Conservation (phyloP, 2,113 vertebrate genomes). For the Crotalus helleri region DNA sequence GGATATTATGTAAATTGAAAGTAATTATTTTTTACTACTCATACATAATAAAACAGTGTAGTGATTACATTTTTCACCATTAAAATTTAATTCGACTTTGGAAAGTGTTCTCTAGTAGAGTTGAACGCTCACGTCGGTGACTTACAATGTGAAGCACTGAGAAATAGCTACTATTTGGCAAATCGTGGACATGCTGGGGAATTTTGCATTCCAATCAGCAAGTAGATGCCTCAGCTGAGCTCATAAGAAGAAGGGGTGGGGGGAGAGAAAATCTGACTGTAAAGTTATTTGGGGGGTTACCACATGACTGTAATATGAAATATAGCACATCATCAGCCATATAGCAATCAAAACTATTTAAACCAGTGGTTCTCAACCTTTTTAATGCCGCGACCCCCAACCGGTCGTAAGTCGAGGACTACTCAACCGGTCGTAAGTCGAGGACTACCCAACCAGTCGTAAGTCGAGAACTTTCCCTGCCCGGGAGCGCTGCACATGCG, state of each 20-base stretch:
- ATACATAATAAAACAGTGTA: conserved; percentile 50
- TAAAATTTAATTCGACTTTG: conserved; percentile 53
- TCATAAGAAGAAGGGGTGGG: background rate
- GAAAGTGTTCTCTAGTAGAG: conserved; percentile 50
- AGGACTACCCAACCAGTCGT: too few relatives aligned
- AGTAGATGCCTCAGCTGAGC: background rate
- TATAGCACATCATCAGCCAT: background rate
- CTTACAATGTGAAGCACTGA: conserved; percentile 39
- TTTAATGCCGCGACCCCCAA: too few relatives aligned
- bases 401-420: too few relatives aligned
- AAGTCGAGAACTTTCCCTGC: too few relatives aligned
- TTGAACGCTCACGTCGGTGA: conserved; percentile 21
- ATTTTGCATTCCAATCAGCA: background rate
- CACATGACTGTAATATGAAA: background rate
- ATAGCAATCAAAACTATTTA: background rate
- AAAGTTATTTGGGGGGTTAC: background rate
- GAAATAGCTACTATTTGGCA: conserved; percentile 32
- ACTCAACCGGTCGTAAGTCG: too few relatives aligned
- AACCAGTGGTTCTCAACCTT: too few relatives aligned
- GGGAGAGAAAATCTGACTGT: background rate
- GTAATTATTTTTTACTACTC: conserved; percentile 38
- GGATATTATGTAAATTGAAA: conserved; percentile 54
- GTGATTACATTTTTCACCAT: conserved; percentile 56
- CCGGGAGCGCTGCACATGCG: too few relatives aligned
- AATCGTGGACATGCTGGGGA: background rate